Evolutionary conservation across 2,888 invertebrate genomes (phyloP).

Genomic region (Boloria selene): DNA sequence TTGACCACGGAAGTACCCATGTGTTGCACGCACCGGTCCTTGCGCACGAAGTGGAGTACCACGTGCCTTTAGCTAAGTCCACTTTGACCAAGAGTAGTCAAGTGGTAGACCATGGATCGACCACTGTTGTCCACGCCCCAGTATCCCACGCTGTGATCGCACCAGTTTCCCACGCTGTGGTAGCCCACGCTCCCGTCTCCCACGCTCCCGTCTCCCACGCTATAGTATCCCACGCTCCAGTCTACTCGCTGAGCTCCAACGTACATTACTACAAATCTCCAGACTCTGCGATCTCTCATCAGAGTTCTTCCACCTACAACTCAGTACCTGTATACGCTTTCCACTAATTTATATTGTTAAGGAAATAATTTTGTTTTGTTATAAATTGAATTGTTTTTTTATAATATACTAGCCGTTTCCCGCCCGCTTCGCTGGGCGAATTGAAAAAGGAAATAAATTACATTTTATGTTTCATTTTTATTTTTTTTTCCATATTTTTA

Average conservation of each 20-base stretch:
- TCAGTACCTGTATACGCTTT: conserved; percentile 9
- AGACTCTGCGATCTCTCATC: conserved; percentile 73
- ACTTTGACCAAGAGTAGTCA: conserved; percentile 77
- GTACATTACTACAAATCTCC: conserved; percentile 49
- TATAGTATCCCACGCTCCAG: conserved; percentile 44
- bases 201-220: conserved; percentile 51
- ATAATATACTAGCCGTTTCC: no score
- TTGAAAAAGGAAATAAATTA: no score
- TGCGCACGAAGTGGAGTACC: conserved; percentile 45
- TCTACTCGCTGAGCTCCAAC: conserved; percentile 33
- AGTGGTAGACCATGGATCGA: conserved; percentile 69
- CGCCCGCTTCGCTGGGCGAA: no score
- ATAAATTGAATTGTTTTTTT: no score
- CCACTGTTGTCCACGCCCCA: conserved; percentile 53
- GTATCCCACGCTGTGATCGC: conserved; percentile 49
- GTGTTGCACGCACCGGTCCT: conserved; percentile 48
- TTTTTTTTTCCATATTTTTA: no score
- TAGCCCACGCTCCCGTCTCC: conserved; percentile 44
- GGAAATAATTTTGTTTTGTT: conserved; percentile 35
- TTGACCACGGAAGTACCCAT: conserved; percentile 60
- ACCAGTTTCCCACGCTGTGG: conserved; percentile 35
- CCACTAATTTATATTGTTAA: conserved; percentile 4
- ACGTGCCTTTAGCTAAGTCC: conserved; percentile 56
- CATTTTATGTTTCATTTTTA: no score
- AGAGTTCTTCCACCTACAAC: conserved; percentile 63